A percentile compares a stretch with the other conserved stretches of the same genome.
These are phyloP conservation scores for Carassius auratus DNA, from an alignment of 2,113 vertebrate species.

Conservation along the genomic window DNA sequence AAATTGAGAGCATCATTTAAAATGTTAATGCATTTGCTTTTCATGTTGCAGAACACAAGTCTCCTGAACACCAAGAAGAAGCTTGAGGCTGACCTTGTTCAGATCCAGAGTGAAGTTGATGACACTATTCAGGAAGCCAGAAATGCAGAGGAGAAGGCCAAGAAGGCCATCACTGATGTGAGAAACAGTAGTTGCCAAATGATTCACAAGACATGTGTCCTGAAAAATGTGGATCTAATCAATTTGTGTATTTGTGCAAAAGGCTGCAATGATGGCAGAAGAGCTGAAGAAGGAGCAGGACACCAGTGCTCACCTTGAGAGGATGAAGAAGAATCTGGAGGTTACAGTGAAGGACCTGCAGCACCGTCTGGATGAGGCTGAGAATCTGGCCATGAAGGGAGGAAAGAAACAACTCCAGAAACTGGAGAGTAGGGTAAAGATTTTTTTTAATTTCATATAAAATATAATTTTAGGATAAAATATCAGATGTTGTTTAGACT, in stretches of 20 bases:
- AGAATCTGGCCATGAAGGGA: constrained; percentile 84
- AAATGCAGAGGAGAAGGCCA: constrained; percentile 57
- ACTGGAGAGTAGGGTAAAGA: constrained; percentile 64
- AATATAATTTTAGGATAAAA: background rate
- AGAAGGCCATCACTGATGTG: constrained; percentile 57
- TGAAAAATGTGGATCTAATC: background rate
- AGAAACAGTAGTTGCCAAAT: background rate
- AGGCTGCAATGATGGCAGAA: constrained; percentile 87
- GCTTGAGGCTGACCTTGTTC: constrained; percentile 43
- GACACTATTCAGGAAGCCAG: constrained; percentile 55
- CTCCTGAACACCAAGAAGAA: constrained; percentile 59
- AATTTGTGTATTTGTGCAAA: background rate
- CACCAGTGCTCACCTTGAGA: constrained; percentile 87
- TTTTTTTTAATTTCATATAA: background rate
- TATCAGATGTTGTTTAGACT: background rate
- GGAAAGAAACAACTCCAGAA: constrained; percentile 88
- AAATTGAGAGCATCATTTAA: background rate
- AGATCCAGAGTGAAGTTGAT: constrained; percentile 24
- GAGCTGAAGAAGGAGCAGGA: constrained; percentile 91
- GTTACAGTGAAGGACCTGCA: constrained; percentile 78
- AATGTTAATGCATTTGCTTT: background rate
- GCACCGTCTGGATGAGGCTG: constrained; percentile 91
- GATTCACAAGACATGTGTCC: background rate
- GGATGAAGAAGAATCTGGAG: constrained; percentile 97
- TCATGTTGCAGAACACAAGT: constrained; percentile 51